Percentiles rank a stretch among this genome's conserved stretches.
These are phyloP conservation scores for Bostrychus sinensis DNA, from an alignment of 2,113 vertebrate genomes.

Conservation along the genomic window DNA sequence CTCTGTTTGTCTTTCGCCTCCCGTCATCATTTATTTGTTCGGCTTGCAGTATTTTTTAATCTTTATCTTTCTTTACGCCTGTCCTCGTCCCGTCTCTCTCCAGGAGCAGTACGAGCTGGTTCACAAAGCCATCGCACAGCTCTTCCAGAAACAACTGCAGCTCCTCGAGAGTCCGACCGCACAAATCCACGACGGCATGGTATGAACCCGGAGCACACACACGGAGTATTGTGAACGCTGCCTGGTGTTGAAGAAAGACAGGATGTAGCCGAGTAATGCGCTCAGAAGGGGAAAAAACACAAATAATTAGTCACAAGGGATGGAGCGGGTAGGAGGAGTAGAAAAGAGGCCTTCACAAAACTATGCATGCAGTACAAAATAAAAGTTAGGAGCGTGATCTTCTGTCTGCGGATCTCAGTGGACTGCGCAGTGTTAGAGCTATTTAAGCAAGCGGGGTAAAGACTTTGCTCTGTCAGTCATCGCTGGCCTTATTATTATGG, in stretches of 20 bases:
- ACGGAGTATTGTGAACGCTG: slow-evolving; percentile 17
- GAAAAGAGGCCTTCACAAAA: slow-evolving; percentile 41
- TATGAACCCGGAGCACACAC: slow-evolving; percentile 61
- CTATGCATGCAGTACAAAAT: slow-evolving; percentile 17
- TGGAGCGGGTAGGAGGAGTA: slow-evolving; percentile 28
- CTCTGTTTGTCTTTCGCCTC: neutral
- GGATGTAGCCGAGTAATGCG: slow-evolving; percentile 62
- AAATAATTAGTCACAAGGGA: slow-evolving; percentile 72
- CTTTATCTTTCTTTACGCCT: neutral
- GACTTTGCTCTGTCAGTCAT: slow-evolving; percentile 22
- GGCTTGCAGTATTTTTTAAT: neutral
- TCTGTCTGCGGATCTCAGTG: slow-evolving; percentile 7
- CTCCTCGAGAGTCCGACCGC: slow-evolving; percentile 86
- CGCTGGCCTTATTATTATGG: slow-evolving; percentile 22
- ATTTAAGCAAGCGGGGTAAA: slow-evolving; percentile 22
- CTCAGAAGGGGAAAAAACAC: slow-evolving; percentile 36
- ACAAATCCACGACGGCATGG: slow-evolving; percentile 89
- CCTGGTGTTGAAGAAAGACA: slow-evolving; percentile 55
- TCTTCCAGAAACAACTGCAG: slow-evolving; percentile 93
- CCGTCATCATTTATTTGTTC: neutral
- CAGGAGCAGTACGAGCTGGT: slow-evolving; percentile 98
- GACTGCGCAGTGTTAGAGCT: slow-evolving; percentile 14
- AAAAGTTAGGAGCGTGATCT: slow-evolving; percentile 24
- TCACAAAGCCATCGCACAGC: slow-evolving; percentile 93
- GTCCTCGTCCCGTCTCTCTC: slow-evolving; percentile 5